Evolutionary conservation across 1,140 invertebrate genomes (phyloP), one percentile per base, ranked within the genome.

Genomic region (Orius insidiosus): DNA sequence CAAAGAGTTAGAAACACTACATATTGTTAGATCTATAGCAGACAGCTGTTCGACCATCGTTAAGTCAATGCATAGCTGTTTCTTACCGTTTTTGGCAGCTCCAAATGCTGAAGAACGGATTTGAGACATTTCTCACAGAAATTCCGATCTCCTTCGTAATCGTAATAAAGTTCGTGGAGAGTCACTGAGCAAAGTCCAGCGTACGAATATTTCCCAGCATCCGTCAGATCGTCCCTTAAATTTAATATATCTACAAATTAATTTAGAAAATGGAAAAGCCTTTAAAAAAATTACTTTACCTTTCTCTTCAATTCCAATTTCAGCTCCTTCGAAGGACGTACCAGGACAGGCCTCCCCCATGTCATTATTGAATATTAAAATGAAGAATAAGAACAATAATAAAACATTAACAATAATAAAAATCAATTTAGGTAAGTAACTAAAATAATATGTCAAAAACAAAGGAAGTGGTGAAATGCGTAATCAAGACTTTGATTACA

Each of bases 161-260:
- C 32, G 31, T 47, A 39, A 39, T 42, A 51, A 11, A 51, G 34
- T 43, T 51, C 9, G 37, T 45, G 13, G 14, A 51, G 36, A 13
- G 15, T 47, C 9, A 51, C 13, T 10, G 49, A 38, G 38, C 49
- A 51, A 9, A 51, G 33, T 5, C 49, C 49, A 6, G 49, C 46
- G 37, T 51, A 51, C 3, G 45, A 46, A 34, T 51, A 51, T 35
- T 51, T 51, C 3, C 49, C 49, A 19, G 45, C 46, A 37, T 51
- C 49, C 19, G 37, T 45, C 36, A 50, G 31, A n/a, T 19, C 40
- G 8, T 43, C 18, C 8, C 43, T 15, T 7, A 50, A 11, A 31
- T 50, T 45, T 14, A 50, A 34, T n/a, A 50, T 13, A 36, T 45
- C 49, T 50, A 14, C 13, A 48, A 34, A 11, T 6, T n/a, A 14